Evolutionary conservation across 2,113 vertebrate genomes (phyloP).

Genomic region (human (Homo sapiens)): DNA sequence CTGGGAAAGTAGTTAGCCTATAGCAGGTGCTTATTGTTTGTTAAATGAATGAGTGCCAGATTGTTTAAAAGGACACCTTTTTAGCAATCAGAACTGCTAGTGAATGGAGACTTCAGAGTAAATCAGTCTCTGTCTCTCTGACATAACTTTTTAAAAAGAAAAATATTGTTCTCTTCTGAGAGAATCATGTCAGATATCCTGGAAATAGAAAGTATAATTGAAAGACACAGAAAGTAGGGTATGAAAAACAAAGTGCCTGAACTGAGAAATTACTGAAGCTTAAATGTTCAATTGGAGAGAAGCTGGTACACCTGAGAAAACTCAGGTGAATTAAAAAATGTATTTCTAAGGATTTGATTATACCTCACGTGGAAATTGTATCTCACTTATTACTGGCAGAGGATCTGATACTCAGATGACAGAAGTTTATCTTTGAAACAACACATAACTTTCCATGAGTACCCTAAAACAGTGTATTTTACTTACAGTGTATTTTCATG

Average conservation of each 20-base stretch:
- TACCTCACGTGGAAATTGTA: slow-evolving; percentile 12
- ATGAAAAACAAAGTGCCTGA: background rate
- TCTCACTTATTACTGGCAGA: background rate
- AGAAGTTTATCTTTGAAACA: background rate
- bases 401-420: background rate
- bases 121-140: slow-evolving; percentile 2
- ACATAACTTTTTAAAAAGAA: slow-evolving; percentile 22
- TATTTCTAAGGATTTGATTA: slow-evolving; percentile 6
- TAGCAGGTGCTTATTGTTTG: background rate
- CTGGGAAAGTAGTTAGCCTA: background rate
- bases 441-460: background rate
- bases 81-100: background rate
- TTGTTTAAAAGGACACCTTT: slow-evolving; percentile 6
- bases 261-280: slow-evolving; percentile 21
- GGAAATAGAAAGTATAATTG: background rate
- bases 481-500: background rate
- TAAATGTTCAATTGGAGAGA: background rate
- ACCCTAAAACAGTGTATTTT: background rate
- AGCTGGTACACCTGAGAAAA: background rate
- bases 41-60: background rate
- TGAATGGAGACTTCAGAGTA: slow-evolving; percentile 34
- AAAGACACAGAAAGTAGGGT: background rate
- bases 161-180: slow-evolving; percentile 24
- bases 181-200: slow-evolving; percentile 16
- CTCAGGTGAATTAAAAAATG: slow-evolving; percentile 13